Conservation (phyloP, 2,113 vertebrate species). For the Caloenas nicobarica region DNA sequence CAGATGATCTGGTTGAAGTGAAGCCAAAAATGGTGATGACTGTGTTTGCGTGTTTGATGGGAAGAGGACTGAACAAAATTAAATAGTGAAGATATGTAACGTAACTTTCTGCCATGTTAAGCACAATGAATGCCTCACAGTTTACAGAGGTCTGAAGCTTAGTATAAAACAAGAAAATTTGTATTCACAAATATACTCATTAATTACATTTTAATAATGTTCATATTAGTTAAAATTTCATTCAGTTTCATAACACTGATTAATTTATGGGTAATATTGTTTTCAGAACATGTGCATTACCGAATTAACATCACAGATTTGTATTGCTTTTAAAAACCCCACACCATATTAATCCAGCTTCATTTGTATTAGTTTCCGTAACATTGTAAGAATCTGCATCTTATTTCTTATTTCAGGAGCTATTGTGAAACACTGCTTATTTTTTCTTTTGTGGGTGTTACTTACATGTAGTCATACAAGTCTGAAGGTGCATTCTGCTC, state of each 20-base stretch:
- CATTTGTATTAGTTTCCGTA: constrained; percentile 43
- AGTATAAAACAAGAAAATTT: constrained; percentile 52
- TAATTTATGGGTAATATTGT: constrained; percentile 34
- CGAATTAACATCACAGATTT: constrained; percentile 33
- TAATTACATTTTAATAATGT: constrained; percentile 50
- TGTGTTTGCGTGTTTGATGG: constrained; percentile 96
- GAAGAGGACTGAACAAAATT: constrained; percentile 85
- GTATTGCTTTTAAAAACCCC: constrained; percentile 12
- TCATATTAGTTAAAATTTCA: constrained; percentile 52
- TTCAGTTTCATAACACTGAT: constrained; percentile 39
- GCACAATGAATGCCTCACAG: constrained; percentile 66
- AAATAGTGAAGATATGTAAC: constrained; percentile 64
- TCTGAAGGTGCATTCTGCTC: constrained; percentile 32
- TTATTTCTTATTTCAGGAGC: constrained; percentile 33
- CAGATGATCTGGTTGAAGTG: constrained; percentile 91
- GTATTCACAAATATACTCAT: constrained; percentile 51
- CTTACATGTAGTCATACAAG: constrained; percentile 12
- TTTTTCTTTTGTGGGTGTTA: constrained; percentile 26
- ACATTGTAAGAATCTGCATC: not conserved
- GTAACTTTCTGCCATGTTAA: constrained; percentile 69
- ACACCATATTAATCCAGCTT: constrained; percentile 11
- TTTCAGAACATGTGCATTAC: constrained; percentile 29
- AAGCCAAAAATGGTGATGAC: constrained; percentile 99
- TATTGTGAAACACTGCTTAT: constrained; percentile 39
- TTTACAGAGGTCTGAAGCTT: constrained; percentile 75